Conservation (phyloP, 2,888 invertebrate species). For the Nomada ferruginata region DNA sequence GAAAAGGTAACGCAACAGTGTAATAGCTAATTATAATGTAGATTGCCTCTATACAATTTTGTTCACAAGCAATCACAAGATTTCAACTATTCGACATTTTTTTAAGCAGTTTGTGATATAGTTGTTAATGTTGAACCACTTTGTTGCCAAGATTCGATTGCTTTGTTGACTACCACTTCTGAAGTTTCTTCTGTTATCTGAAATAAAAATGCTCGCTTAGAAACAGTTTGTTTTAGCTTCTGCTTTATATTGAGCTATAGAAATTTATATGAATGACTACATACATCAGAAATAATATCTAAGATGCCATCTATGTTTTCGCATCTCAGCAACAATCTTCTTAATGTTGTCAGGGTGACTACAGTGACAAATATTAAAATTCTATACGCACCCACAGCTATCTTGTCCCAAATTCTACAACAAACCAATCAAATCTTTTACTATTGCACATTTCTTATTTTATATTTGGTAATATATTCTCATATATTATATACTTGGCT, state of each 20-base stretch:
- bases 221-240: neutral
- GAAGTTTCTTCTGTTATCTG: constrained; percentile 92
- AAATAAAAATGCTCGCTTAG: constrained; percentile 69
- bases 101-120: constrained; percentile 72
- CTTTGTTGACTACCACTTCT: constrained; percentile 93
- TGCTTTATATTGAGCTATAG: neutral
- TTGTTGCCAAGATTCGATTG: constrained; percentile 94
- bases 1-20: neutral
- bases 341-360: constrained; percentile 89
- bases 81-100: constrained; percentile 33
- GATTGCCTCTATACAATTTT: constrained; percentile 1
- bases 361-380: constrained; percentile 92
- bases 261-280: constrained; percentile 48
- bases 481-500: constrained; percentile 87
- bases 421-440: constrained; percentile 23
- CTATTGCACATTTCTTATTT: constrained; percentile 10
- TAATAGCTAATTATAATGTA: constrained; percentile 8
- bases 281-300: constrained; percentile 89
- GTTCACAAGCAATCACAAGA: constrained; percentile 11
- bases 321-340: constrained; percentile 88
- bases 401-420: constrained; percentile 94
- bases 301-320: constrained; percentile 87
- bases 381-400: constrained; percentile 93
- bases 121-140: constrained; percentile 87
- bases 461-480: neutral